Base-by-base conservation (phyloP, 2,113 vertebrate genomes). In the Tylochromis polylepis region DNA sequence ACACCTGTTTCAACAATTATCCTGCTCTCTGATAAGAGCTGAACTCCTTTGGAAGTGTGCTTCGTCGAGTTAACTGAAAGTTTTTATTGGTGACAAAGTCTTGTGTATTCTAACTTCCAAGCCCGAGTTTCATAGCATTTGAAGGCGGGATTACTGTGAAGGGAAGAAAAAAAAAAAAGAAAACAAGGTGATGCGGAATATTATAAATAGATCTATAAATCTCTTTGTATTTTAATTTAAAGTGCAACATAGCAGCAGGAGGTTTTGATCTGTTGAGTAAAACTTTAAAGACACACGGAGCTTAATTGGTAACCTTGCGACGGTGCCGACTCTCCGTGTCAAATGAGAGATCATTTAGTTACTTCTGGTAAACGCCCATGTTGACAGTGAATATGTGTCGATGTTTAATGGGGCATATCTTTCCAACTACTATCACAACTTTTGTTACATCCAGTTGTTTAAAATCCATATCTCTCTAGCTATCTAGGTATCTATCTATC, bases 1-100 rank as follows among this genome's bases (percentile, higher is more conserved):
- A 95, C 95, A 95, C 93, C 92, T 94, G 94, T 96, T 95, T 95
- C 93, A 94, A 95, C 95, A 96, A 96, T 95, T 95, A 95, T 91
- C 92, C 87, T n/a, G 84, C 91, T 91, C 92, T 93, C 91, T 94
- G 92, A 93, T 93, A 92, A 92, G 83, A 94, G 90, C 87, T 85
- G 92, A 93, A 89, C 93, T 89, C 89, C 92, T 94, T 67, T 89
- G 92, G 85, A 90, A 93, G 83, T 82, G 87, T 72, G 87, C 85
- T 89, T 91, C 88, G 77, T 90, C 22, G 84, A 94, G 88, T 91
- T 90, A 94, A 94, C 91, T 24, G 89, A 93, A 95, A 95, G 92
- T 94, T 95, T 93, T 85, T 86, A 91, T 91, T 87, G 89, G 88
- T 89, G 92, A 86, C 90, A 92, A 92, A 94, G 92, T 94, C 94